These are phyloP conservation scores for Dasyornis broadbenti DNA, from an alignment of 2,113 vertebrate genomes.

Conservation along the genomic window DNA sequence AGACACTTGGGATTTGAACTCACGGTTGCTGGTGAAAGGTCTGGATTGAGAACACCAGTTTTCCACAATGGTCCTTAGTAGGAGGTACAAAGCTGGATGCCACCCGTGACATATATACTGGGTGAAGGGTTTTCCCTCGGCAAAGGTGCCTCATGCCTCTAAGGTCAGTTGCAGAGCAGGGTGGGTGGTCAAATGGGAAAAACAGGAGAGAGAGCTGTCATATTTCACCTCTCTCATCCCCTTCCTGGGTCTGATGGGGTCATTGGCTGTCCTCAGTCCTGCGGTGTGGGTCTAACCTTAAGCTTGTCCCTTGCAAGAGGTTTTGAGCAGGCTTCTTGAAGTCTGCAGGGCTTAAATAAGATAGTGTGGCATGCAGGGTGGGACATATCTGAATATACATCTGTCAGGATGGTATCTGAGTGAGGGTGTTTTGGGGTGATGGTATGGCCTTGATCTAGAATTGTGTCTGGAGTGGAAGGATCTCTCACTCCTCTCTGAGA, in stretches of 20 bases:
- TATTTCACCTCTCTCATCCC: neutral
- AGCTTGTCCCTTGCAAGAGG: neutral
- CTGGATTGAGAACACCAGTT: neutral
- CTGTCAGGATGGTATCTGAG: neutral
- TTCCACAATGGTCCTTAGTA: neutral
- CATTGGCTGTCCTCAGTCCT: neutral
- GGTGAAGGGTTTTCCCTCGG: neutral
- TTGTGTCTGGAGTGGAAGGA: neutral
- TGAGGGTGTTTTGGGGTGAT: neutral
- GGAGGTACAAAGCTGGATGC: neutral
- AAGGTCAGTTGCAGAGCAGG: neutral
- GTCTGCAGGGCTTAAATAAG: neutral
- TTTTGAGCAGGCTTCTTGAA: neutral
- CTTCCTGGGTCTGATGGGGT: neutral
- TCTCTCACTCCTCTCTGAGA: neutral
- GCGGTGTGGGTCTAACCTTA: neutral
- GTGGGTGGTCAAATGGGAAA: neutral
- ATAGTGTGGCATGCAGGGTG: rapidly evolving
- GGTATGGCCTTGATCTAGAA: neutral
- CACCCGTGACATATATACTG: neutral
- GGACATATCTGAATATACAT: neutral
- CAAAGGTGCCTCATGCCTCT: neutral
- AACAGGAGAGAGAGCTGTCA: neutral
- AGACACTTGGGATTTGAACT: neutral
- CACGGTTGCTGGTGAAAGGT: neutral